Conservation (phyloP, 2,888 invertebrate species). For the Noctua comes region DNA sequence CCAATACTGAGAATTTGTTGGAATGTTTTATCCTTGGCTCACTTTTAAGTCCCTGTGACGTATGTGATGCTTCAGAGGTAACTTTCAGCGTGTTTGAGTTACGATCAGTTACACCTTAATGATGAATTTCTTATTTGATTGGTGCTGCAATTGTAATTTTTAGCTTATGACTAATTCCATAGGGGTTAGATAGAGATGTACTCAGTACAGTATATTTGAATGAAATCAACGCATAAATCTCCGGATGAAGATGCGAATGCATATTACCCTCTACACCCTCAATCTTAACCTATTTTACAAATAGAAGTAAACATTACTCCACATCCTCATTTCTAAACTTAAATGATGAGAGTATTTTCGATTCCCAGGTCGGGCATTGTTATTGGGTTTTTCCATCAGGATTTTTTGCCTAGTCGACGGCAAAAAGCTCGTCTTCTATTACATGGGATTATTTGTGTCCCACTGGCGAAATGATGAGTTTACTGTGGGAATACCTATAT, state of each 20-base stretch:
- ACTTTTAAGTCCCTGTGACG: constrained; percentile 18
- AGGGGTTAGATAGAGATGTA: background rate
- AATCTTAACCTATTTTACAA: background rate
- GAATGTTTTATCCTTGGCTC: constrained; percentile 46
- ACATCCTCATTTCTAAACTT: constrained; percentile 18
- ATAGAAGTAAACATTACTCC: background rate
- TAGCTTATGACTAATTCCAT: background rate
- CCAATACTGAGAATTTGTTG: constrained; percentile 26
- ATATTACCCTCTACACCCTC: background rate
- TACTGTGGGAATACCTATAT: background rate
- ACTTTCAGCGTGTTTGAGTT: constrained; percentile 9
- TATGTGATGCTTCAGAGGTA: constrained; percentile 7
- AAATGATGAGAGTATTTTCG: background rate
- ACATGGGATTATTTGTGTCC: background rate
- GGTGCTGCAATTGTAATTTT: background rate
- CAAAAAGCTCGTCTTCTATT: background rate
- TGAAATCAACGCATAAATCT: no score
- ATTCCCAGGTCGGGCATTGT: background rate
- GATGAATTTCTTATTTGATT: background rate
- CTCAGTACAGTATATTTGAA: background rate
- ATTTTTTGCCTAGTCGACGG: background rate
- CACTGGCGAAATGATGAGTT: background rate
- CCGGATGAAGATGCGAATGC: background rate
- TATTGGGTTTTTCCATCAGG: background rate
- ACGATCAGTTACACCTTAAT: background rate